Conservation (phyloP, 2,113 vertebrate species). For the Nothobranchius kuhntae region DNA sequence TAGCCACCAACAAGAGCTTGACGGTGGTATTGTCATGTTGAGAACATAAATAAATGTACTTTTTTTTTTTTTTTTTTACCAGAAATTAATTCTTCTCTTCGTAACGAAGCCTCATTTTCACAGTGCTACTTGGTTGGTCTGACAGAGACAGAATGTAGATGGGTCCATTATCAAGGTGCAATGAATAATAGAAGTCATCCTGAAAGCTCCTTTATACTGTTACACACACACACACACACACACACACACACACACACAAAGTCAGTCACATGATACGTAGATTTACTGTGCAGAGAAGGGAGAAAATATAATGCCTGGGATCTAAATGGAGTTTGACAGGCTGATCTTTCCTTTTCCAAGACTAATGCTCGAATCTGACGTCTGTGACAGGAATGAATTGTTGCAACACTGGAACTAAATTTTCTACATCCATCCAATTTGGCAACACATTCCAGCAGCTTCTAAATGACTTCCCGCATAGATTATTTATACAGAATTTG, state of each 20-base stretch:
- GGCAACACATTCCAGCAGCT: constrained; percentile 18
- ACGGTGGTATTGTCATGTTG: background rate
- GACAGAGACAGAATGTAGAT: constrained; percentile 10
- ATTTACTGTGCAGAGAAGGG: constrained; percentile 25
- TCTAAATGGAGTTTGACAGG: constrained; percentile 57
- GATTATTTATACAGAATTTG: constrained; percentile 13
- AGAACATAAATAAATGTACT: background rate
- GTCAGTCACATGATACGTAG: constrained; percentile 12
- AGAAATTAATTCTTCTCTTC: constrained; percentile 5
- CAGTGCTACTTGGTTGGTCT: constrained; percentile 4
- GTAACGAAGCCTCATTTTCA: constrained; percentile 12
- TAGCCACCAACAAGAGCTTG: constrained; percentile 7
- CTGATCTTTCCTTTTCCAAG: constrained; percentile 40
- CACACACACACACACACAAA: background rate
- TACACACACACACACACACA: background rate
- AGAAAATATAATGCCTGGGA: constrained; percentile 12
- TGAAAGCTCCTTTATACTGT: constrained; percentile 37
- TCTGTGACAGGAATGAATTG: constrained; percentile 42
- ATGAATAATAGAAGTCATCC: constrained; percentile 62
- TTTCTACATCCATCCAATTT: constrained; percentile 37
- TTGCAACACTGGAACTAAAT: constrained; percentile 25
- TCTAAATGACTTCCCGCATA: constrained; percentile 11
- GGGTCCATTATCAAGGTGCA: constrained; percentile 44
- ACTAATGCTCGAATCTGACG: constrained; percentile 51
- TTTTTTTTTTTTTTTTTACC: background rate